Conservation (phyloP, 2,888 invertebrate genomes). For the Trachelus troglodyta region DNA sequence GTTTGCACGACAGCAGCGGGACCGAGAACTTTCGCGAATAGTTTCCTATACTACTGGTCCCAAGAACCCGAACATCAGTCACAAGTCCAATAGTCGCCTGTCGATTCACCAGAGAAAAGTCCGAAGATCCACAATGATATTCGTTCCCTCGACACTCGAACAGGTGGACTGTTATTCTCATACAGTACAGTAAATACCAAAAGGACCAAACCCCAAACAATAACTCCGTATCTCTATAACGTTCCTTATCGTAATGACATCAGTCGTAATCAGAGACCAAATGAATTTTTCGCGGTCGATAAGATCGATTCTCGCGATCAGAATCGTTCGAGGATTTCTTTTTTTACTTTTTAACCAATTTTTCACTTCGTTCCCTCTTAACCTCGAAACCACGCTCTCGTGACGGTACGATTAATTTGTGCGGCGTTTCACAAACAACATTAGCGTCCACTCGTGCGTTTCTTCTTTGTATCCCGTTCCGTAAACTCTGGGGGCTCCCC, state of each 20-base stretch:
- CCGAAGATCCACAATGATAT: neutral
- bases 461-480: constrained; percentile 9
- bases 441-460: constrained; percentile 19
- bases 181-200: neutral
- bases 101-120: neutral
- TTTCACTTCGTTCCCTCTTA: constrained; percentile 18
- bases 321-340: neutral
- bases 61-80: neutral
- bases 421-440: constrained; percentile 22
- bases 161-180: neutral
- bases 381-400: constrained; percentile 6
- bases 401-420: constrained; percentile 22
- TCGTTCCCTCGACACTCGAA: neutral
- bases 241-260: neutral
- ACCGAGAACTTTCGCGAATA: neutral
- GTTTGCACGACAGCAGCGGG: neutral
- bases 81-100: neutral
- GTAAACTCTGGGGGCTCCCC: neutral
- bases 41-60: neutral
- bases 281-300: neutral
- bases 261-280: neutral
- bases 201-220: neutral
- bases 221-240: neutral
- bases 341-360: constrained; percentile 8
- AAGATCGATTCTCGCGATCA: neutral